A percentile compares a stretch with the other conserved stretches of the same genome.
Evolutionary conservation across 2,797 vertebrate species (phyloP).

Genomic region (Melanotaenia nigrans): DNA sequence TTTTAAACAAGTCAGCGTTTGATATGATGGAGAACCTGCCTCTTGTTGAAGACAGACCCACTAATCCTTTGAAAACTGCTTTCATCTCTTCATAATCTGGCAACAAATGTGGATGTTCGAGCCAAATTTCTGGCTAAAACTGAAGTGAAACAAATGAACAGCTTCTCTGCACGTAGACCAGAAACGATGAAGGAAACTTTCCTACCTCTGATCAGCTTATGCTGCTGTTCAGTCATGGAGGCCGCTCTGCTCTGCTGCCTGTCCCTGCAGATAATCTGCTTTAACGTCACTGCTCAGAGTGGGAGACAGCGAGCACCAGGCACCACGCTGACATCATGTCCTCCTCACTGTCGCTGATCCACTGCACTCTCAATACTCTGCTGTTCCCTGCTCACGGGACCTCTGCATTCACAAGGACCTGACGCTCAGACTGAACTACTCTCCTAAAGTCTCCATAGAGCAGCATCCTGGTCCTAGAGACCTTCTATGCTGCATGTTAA

Average conservation of each 20-base stretch:
- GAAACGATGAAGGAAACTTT: neutral
- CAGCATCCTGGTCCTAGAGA: neutral
- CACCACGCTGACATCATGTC: conserved; percentile 66
- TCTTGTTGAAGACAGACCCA: neutral
- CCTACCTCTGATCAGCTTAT: conserved; percentile 73
- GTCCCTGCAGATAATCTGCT: conserved; percentile 54
- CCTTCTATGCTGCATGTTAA: neutral
- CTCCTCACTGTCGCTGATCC: conserved; percentile 34
- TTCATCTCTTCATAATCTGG: neutral
- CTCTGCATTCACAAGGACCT: neutral
- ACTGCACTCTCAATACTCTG: conserved; percentile 47
- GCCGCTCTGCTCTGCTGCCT: conserved; percentile 38
- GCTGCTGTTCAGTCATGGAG: conserved; percentile 61
- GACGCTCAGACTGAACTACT: no score
- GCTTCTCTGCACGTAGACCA: neutral
- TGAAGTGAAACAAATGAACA: neutral
- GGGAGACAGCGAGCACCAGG: conserved; percentile 58
- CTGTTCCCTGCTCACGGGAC: conserved; percentile 43
- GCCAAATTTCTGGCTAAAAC: neutral
- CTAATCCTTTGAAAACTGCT: neutral
- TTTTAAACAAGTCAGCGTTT: no score
- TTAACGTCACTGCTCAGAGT: conserved; percentile 14
- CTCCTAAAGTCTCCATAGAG: no score
- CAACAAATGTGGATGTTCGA: neutral
- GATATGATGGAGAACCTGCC: neutral